Conservation (phyloP, 1,140 invertebrate species). For the Drosophila triauraria region DNA sequence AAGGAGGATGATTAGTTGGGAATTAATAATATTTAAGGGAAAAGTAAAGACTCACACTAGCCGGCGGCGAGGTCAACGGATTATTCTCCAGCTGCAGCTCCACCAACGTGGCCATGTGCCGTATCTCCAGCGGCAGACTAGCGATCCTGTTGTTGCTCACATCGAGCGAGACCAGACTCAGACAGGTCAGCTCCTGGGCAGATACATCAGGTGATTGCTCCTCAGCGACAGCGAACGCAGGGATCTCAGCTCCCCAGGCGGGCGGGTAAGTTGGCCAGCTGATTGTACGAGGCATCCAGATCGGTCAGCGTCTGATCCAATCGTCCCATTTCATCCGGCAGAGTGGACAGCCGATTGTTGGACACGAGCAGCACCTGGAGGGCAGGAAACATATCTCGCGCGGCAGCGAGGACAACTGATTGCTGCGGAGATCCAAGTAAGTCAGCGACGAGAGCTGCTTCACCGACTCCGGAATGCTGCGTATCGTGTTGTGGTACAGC, state of each 20-base stretch:
- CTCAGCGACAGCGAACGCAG: constrained; percentile 92
- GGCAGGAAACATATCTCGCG: constrained; percentile 94
- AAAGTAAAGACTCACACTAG: constrained; percentile 95
- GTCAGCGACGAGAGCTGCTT: constrained; percentile 93
- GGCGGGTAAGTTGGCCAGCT: constrained; percentile 93
- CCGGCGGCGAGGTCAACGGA: constrained; percentile 95
- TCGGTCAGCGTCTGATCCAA: constrained; percentile 92
- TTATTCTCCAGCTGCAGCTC: constrained; percentile 94
- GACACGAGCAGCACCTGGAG: constrained; percentile 92
- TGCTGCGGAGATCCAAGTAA: constrained; percentile 95
- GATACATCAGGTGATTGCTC: constrained; percentile 93
- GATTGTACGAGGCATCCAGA: constrained; percentile 96
- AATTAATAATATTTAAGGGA: neutral
- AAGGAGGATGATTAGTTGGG: neutral
- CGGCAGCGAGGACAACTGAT: constrained; percentile 93
- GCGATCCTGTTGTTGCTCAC: constrained; percentile 95
- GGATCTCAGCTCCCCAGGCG: constrained; percentile 92
- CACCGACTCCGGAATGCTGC: constrained; percentile 93
- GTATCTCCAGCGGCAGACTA: constrained; percentile 93
- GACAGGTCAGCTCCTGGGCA: constrained; percentile 95
- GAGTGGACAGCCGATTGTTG: constrained; percentile 92
- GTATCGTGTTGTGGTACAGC: constrained; percentile 96
- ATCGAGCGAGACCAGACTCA: constrained; percentile 93
- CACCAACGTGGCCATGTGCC: constrained; percentile 92
- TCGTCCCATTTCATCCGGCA: constrained; percentile 95